phyloP scores from a whole-genome alignment of 1,140 invertebrate species.

The Venustaconcha ellipsiformis region DNA sequence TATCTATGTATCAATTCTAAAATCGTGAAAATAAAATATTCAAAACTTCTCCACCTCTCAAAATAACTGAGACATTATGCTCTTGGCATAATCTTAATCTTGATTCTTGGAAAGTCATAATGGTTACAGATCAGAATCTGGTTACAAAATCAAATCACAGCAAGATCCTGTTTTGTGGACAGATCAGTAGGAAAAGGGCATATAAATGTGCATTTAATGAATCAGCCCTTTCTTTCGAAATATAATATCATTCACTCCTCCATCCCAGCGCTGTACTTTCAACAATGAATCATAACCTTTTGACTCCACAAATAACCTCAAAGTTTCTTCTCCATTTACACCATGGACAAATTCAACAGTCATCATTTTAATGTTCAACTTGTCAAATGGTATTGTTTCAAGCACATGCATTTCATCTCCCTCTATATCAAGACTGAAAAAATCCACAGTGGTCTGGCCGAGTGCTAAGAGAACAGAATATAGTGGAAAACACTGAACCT shows the following conservation, averaged over 20 bases:
- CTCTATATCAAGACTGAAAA: conserved; percentile 79
- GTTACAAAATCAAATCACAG: too few species aligned
- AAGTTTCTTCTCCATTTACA: neutral
- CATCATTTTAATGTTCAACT: conserved; percentile 67
- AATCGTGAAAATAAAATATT: too few species aligned
- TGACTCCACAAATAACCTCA: conserved; percentile 29
- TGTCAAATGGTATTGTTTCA: conserved; percentile 72
- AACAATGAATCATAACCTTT: conserved; percentile 38
- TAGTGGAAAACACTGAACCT: conserved; percentile 85
- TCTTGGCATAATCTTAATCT: too few species aligned
- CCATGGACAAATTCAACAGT: conserved; percentile 33
- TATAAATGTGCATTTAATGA: conserved; percentile 3
- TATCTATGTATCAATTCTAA: too few species aligned
- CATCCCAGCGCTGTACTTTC: conserved; percentile 28
- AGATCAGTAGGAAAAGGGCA: too few species aligned
- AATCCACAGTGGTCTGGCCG: conserved; percentile 78
- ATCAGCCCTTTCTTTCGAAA: conserved; percentile 33
- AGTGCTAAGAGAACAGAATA: conserved; percentile 83
- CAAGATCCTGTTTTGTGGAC: too few species aligned
- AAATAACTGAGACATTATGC: too few species aligned
- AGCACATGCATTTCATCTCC: conserved; percentile 74
- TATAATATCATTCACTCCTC: conserved; percentile 40
- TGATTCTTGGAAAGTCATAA: too few species aligned
- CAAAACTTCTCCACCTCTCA: too few species aligned
- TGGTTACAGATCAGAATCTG: too few species aligned